Conservation (phyloP, 2,888 invertebrate genomes). For the Drosophila mettleri region DNA sequence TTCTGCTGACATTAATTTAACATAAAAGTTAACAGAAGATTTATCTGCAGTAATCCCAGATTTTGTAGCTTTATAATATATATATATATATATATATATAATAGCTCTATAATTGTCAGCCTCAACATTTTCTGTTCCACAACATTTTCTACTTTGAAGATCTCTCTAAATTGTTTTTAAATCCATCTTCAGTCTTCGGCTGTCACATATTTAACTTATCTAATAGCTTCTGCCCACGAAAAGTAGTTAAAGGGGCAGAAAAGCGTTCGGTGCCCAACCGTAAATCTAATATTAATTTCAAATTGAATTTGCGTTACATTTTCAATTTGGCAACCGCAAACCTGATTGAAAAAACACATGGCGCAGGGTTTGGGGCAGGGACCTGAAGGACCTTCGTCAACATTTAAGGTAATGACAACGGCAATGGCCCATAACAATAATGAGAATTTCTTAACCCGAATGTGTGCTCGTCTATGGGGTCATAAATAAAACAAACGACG, state of each 20-base stretch:
- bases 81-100: no score
- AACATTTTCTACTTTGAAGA: no score
- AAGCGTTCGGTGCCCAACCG: slow-evolving; percentile 1
- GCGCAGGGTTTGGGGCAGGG: not conserved
- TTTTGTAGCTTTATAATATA: no score
- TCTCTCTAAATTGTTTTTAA: not conserved
- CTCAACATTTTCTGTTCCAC: no score
- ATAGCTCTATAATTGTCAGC: no score
- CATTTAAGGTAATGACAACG: slow-evolving; percentile 64
- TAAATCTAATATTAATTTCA: slow-evolving; percentile 58
- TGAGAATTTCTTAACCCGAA: slow-evolving; percentile 47
- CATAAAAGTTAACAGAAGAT: no score
- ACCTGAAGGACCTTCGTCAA: slow-evolving; percentile 53
- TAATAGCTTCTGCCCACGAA: slow-evolving; percentile 3
- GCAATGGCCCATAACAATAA: slow-evolving; percentile 61
- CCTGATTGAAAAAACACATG: slow-evolving; percentile 47
- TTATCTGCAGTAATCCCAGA: no score
- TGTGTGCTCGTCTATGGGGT: slow-evolving; percentile 27
- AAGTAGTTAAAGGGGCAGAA: not conserved
- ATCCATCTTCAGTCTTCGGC: no score
- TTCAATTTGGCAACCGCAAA: slow-evolving; percentile 44
- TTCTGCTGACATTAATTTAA: no score
- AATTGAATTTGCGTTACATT: slow-evolving; percentile 58
- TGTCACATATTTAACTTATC: not conserved
- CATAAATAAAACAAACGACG: slow-evolving; percentile 67